A percentile compares a stretch with the other conserved stretches of the same genome.
Conservation (phyloP, 2,797 vertebrate species). For the Pelochelys cantorii region DNA sequence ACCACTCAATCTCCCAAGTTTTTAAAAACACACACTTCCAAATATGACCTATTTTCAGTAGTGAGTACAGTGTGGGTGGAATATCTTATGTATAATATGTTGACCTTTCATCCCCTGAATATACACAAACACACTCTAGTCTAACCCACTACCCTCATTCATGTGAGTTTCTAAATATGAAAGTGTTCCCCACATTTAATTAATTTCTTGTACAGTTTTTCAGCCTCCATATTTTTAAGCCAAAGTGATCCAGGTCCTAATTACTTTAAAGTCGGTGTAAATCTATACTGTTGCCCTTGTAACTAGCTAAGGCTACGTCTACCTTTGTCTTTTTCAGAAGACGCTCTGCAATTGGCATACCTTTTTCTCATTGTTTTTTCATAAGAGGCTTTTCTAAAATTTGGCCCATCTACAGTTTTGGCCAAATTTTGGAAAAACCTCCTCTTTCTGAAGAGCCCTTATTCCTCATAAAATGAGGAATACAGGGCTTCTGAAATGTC, state of each 20-base stretch:
- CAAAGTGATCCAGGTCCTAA: not conserved
- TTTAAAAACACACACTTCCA: not conserved
- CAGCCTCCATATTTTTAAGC: not conserved
- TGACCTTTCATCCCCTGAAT: not conserved
- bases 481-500: no score
- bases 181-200: not conserved
- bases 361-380: no score
- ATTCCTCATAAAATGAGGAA: no score
- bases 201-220: not conserved
- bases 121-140: not conserved
- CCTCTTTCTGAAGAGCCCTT: no score
- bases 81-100: not conserved
- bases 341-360: no score
- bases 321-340: no score
- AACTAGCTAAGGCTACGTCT: not conserved
- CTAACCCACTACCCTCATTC: not conserved
- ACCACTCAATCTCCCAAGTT: constrained; percentile 15
- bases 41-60: not conserved
- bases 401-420: no score
- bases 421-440: no score
- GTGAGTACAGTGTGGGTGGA: not conserved
- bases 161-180: not conserved
- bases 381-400: no score
- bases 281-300: not conserved
- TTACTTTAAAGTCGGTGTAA: not conserved